These are phyloP conservation scores for Spilogale gracilis DNA, from an alignment of 2,113 vertebrate genomes.

Conservation along the genomic window DNA sequence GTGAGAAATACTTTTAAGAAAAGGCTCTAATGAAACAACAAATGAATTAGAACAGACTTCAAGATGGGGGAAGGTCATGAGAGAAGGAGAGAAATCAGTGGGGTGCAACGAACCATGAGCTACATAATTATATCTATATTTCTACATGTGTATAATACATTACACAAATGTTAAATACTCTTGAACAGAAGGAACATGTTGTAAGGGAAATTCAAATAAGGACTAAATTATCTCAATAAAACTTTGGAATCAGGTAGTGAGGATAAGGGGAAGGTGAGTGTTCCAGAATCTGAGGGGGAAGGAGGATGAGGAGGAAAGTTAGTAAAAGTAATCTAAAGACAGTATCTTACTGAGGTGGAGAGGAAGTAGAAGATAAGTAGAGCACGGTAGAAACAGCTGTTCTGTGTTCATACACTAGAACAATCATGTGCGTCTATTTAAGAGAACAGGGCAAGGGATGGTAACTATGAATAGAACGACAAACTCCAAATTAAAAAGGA, in stretches of 20 bases:
- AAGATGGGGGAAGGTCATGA: conserved; percentile 51
- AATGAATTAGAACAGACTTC: conserved; percentile 45
- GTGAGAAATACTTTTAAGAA: conserved; percentile 13
- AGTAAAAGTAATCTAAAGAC: conserved; percentile 13
- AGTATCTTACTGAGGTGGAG: neutral
- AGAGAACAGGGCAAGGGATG: neutral
- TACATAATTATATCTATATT: conserved; percentile 52
- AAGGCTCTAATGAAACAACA: neutral
- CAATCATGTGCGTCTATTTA: neutral
- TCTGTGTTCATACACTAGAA: neutral
- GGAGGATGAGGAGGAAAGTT: neutral
- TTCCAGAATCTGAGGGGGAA: neutral
- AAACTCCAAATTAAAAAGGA: conserved; percentile 37
- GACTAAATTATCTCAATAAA: conserved; percentile 17
- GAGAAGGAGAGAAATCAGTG: conserved; percentile 59
- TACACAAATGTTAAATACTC: conserved; percentile 1
- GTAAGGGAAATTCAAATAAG: conserved; percentile 43
- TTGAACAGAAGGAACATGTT: conserved; percentile 7
- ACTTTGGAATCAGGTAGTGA: conserved; percentile 10
- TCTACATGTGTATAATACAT: conserved; percentile 40
- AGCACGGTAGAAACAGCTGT: conserved; percentile 46
- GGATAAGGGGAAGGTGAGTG: neutral
- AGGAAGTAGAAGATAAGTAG: conserved; percentile 18
- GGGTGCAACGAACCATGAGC: conserved; percentile 10
- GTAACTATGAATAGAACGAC: conserved; percentile 36